A percentile compares a stretch with the other conserved stretches of the same genome.
Evolutionary conservation across 2,113 vertebrate genomes (phyloP).

Genomic region (Oriolus oriolus): DNA sequence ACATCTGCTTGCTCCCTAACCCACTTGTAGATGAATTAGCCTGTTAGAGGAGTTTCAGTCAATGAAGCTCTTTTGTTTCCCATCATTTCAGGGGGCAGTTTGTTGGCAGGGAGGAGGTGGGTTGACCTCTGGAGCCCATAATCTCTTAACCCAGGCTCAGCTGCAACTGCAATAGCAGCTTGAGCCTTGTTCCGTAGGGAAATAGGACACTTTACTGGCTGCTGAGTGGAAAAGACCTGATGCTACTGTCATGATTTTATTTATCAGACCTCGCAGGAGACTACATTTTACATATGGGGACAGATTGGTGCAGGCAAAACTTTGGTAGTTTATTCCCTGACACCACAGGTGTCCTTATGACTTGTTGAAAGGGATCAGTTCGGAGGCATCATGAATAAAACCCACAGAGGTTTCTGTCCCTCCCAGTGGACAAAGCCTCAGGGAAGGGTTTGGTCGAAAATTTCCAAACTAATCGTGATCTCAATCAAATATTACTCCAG

Average conservation of each 20-base stretch:
- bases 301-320: background rate
- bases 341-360: background rate
- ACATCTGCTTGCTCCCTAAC: background rate
- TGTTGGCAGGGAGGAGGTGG: background rate
- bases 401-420: background rate
- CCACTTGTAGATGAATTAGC: background rate
- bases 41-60: background rate
- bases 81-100: background rate
- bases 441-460: background rate
- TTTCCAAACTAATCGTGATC: background rate
- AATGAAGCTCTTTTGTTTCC: background rate
- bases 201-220: background rate
- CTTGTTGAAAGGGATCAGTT: background rate
- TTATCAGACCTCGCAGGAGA: background rate
- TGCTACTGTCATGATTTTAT: background rate
- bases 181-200: background rate
- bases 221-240: background rate
- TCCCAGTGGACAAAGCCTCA: background rate
- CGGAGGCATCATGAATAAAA: background rate
- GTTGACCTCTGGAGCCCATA: background rate
- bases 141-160: background rate
- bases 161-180: background rate
- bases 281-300: background rate
- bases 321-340: background rate
- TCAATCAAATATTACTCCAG: background rate